Conservation (phyloP, 2,797 vertebrate species). For the Schizopygopsis malacanthus region DNA sequence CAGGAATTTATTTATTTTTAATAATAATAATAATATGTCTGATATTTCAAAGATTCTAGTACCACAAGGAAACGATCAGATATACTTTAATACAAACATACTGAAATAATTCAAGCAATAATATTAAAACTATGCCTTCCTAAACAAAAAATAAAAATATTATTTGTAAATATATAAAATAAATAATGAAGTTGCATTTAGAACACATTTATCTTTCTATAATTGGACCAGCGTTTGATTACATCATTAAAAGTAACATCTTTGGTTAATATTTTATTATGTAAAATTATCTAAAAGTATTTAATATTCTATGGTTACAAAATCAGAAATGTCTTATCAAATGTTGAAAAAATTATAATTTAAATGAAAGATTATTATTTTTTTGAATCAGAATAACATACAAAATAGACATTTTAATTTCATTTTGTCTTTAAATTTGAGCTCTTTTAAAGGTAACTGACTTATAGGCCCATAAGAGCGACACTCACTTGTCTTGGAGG, state of each 20-base stretch:
- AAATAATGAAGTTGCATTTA: background rate
- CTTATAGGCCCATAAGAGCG: background rate
- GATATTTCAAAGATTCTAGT: background rate
- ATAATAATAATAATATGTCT: background rate
- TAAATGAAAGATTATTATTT: background rate
- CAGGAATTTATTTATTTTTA: background rate
- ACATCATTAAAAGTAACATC: background rate
- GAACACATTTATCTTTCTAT: background rate
- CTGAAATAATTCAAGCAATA: background rate
- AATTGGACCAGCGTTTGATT: background rate
- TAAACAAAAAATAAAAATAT: background rate
- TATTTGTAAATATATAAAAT: too few relatives aligned
- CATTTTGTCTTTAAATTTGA: background rate
- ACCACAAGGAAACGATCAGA: background rate
- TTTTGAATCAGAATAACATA: background rate
- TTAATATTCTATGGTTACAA: background rate
- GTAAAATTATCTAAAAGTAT: background rate
- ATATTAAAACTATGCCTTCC: background rate
- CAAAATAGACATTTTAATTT: background rate
- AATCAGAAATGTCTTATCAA: background rate
- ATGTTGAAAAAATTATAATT: background rate
- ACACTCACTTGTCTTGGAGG: slow-evolving; percentile 87
- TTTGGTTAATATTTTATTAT: background rate
- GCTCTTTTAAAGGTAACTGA: background rate
- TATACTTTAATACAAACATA: background rate